These are phyloP conservation scores for Riparia riparia DNA, from an alignment of 2,113 vertebrate species.

Conservation along the genomic window DNA sequence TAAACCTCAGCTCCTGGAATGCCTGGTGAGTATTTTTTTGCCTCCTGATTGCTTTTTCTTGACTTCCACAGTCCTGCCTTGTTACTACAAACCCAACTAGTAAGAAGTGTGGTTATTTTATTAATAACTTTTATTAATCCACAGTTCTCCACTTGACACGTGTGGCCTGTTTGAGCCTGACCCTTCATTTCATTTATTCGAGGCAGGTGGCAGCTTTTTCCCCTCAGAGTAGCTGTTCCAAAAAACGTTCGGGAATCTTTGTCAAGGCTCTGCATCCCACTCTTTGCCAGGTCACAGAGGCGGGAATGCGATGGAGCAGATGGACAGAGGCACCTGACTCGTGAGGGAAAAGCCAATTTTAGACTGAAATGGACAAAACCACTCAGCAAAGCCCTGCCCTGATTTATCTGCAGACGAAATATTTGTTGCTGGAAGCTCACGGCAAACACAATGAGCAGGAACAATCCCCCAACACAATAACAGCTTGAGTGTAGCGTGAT, in stretches of 20 bases:
- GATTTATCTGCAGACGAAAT: not conserved
- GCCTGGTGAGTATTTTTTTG: not conserved
- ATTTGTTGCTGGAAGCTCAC: not conserved
- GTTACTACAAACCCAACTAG: not conserved
- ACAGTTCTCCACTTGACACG: not conserved
- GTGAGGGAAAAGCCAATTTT: not conserved
- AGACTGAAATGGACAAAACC: not conserved
- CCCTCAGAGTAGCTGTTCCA: not conserved
- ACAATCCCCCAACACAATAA: not conserved
- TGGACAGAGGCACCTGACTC: not conserved
- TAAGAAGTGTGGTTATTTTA: not conserved
- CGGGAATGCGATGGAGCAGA: not conserved
- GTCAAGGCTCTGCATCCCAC: not conserved
- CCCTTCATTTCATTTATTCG: not conserved
- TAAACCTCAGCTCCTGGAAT: not conserved
- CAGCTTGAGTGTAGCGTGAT: not conserved
- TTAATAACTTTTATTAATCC: not conserved
- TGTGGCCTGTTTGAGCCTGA: not conserved
- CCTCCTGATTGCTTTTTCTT: not conserved
- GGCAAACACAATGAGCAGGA: slow-evolving; percentile 34
- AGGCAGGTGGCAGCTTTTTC: not conserved
- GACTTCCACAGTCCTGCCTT: not conserved
- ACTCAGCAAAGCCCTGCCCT: not conserved
- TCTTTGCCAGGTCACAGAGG: not conserved
- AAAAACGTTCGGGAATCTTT: not conserved